Evolutionary conservation across 2,113 vertebrate genomes (phyloP), one percentile per base, ranked within the genome.

Genomic region (Donacobius atricapilla): DNA sequence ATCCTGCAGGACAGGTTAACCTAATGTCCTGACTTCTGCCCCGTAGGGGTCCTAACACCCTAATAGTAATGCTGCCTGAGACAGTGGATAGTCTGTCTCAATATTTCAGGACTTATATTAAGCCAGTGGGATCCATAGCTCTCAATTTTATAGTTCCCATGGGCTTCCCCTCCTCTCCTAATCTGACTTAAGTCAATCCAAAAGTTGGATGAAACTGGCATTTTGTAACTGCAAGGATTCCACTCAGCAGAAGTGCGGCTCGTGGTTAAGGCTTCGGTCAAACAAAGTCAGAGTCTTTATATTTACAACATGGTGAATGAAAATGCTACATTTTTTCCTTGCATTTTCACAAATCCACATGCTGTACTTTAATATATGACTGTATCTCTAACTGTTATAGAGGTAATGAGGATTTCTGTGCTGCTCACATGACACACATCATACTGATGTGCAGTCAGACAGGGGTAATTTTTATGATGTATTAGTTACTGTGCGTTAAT

Each of bases 221-320:
- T 57, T 76, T 79, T 69, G 23, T 53, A 64, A 47, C 65, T 92
- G 37, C 24, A 66, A 60, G 35, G 15, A 71, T 90, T 84, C 33
- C 2, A 2, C 8, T 78, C 57, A 65, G 64, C n/a, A 30, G 10
- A 45, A 65, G 21, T 24, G 28, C 0, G 0, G 35, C 73, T 48
- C 3, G 2, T 21, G 35, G 78, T 48, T 56, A 66, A 45, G 35
- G 66, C 70, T 86, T 20, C 4, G 0, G 91, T 94, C 79, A 92
- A 65, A 79, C 83, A 93, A 54, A 82, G 90, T 92, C 83, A 88
- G 83, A 76, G 81, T 83, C 96, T 96, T 93, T 87, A 13, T 78
- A 33, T 80, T 82, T 95, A 60, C 27, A 58, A 76, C 23, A 54
- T 65, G 73, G 42, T 89, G 76, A 71, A 89, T 93, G 47, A 91